These are phyloP conservation scores for Rhinoderma darwinii DNA, from an alignment of 2,113 vertebrate species.

Conservation along the genomic window DNA sequence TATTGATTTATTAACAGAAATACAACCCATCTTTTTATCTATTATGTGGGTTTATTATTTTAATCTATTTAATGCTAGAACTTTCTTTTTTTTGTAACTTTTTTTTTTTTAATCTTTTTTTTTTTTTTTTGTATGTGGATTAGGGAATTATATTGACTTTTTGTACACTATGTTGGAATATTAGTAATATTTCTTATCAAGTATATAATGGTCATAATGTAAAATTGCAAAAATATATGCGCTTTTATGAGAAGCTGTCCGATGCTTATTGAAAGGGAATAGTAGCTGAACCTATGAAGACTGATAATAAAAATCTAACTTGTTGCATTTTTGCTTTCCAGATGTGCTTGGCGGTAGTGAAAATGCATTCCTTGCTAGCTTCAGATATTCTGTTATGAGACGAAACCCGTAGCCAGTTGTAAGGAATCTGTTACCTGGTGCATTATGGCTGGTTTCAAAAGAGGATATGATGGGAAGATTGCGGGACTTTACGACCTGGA, in stretches of 20 bases:
- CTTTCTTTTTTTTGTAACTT: background rate
- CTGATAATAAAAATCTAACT: background rate
- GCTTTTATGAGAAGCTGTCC: too few species aligned
- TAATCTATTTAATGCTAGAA: background rate
- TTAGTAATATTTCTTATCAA: too few species aligned
- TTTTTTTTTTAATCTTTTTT: background rate
- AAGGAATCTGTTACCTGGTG: conserved; percentile 64
- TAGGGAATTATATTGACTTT: too few species aligned
- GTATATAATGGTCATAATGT: too few species aligned
- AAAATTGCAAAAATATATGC: too few species aligned
- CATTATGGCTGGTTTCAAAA: conserved; percentile 96
- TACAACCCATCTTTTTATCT: background rate
- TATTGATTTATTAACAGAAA: background rate
- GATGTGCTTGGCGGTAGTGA: conserved; percentile 72
- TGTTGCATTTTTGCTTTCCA: conserved; percentile 60
- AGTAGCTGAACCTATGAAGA: background rate
- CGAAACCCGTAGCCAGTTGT: conserved; percentile 62
- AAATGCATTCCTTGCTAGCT: conserved; percentile 76
- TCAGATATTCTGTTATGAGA: conserved; percentile 78
- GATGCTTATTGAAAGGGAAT: too few species aligned
- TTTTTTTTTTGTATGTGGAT: too few species aligned
- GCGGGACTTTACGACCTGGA: conserved; percentile 97
- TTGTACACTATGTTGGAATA: too few species aligned
- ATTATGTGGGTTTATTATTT: background rate
- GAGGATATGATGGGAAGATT: conserved; percentile 97